These are phyloP conservation scores for Styela clava DNA, from an alignment of 23 tunicate genomes.

Conservation along the genomic window DNA sequence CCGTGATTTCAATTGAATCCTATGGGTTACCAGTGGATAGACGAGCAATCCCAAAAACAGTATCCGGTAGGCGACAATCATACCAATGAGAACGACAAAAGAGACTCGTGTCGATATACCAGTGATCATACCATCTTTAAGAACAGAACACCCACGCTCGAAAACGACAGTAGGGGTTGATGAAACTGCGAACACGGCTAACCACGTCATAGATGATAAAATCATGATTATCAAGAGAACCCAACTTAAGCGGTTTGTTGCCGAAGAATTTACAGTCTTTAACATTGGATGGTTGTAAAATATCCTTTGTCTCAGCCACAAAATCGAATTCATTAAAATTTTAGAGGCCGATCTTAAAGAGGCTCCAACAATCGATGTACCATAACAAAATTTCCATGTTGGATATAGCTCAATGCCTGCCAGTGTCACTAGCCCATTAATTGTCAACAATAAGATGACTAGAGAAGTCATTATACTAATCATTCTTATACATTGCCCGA, in stretches of 20 bases:
- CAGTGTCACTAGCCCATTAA: not conserved
- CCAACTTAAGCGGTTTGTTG: constrained; percentile 48
- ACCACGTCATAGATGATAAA: constrained; percentile 19
- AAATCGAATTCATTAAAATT: constrained; percentile 48
- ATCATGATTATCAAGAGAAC: constrained; percentile 40
- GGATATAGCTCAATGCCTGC: not conserved
- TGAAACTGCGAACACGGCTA: constrained; percentile 30
- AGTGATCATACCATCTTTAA: not conserved
- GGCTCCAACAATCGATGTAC: not conserved
- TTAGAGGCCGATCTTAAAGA: constrained; percentile 36
- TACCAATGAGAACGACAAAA: constrained; percentile 18
- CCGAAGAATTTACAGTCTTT: constrained; percentile 30
- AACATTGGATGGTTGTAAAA: constrained; percentile 59
- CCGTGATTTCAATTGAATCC: not conserved
- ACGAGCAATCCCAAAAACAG: constrained; percentile 45
- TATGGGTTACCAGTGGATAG: constrained; percentile 48
- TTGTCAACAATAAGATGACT: not conserved
- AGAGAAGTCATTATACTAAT: not conserved
- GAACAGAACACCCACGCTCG: constrained; percentile 19
- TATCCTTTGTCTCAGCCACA: constrained; percentile 61
- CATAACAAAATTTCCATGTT: not conserved
- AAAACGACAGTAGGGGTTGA: not conserved
- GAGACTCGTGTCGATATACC: not conserved
- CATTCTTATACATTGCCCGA: not conserved
- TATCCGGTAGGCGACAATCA: constrained; percentile 38